Conservation (phyloP, 1,140 invertebrate species). For the Pseudomyrmex pallidus region DNA sequence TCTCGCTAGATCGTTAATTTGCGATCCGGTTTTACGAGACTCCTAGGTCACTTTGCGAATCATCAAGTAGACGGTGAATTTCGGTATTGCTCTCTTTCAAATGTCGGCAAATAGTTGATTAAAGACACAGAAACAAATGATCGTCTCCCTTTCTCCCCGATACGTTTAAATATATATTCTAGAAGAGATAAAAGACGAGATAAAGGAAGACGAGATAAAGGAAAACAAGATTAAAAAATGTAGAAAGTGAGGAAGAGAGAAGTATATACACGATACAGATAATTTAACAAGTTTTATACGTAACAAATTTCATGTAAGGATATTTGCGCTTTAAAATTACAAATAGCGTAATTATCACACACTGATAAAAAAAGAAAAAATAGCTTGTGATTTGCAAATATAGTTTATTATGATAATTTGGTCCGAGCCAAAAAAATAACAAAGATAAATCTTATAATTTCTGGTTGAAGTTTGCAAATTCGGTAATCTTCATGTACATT, state of each 20-base stretch:
- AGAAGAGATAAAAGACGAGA: neutral
- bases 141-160: neutral
- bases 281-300: no score
- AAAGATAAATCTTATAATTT: constrained; percentile 12
- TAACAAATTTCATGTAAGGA: no score
- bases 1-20: constrained; percentile 83
- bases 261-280: no score
- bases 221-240: no score
- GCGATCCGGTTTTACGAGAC: constrained; percentile 74
- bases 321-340: no score
- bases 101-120: neutral
- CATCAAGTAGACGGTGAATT: constrained; percentile 8
- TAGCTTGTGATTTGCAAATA: neutral
- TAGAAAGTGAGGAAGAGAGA: no score
- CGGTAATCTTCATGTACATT: neutral
- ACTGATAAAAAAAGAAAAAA: neutral
- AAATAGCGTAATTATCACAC: no score
- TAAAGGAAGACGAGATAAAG: neutral
- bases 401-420: neutral
- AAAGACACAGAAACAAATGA: neutral
- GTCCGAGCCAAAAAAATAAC: constrained; percentile 8
- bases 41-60: constrained; percentile 48
- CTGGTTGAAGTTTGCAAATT: neutral
- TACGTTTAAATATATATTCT: neutral
- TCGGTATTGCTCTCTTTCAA: neutral